Base-by-base conservation (phyloP, 2,113 vertebrate genomes). In the Hiodon alosoides region DNA sequence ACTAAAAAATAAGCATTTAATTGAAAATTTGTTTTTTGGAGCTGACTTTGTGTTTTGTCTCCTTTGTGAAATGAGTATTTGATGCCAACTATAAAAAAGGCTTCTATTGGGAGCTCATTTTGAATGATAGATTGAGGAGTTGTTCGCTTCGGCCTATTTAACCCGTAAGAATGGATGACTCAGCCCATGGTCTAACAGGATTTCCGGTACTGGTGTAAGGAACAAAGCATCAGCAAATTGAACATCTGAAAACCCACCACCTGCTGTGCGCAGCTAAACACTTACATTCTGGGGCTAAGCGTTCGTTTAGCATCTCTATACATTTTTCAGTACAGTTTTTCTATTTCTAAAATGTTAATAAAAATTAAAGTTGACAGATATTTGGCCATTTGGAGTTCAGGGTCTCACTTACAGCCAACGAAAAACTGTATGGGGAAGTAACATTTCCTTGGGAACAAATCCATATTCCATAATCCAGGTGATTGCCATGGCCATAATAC, bases 91-190 rank as follows among this genome's bases (percentile, higher is more conserved):
- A 31, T 31, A 31, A 61, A 61, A 13, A 16, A n/a, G 59, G 59
- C 59, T n/a, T 13, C 6, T 3, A 16, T n/a, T 61, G 59, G 59
- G 59, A 61, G 59, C 13, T 13, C 67, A 57, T 60, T 71, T 57
- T 48, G 75, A 78, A 75, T 72, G 61, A 70, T 10, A 73, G 31
- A 68, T 70, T 54, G 48, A 62, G 74, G 69, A 64, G 48, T 54
- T 69, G 52, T 13, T 69, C 57, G 53, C 70, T 79, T 75, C 72
- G 79, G 73, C 76, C 83, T 80, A 83, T 87, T 86, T 76, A 81
- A 78, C 69, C 77, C 79, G 84, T 74, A 84, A 77, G 81, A 75
- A 73, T 48, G 3, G 61, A 80, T 83, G 85, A 85, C 74, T 84
- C 76, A 81, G 73, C 62, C 7, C 68, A 52, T 58, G 71, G 16